Evolutionary conservation across 2,113 vertebrate species (phyloP), one percentile per base, ranked within the genome.

Genomic region (Arenaria interpres): DNA sequence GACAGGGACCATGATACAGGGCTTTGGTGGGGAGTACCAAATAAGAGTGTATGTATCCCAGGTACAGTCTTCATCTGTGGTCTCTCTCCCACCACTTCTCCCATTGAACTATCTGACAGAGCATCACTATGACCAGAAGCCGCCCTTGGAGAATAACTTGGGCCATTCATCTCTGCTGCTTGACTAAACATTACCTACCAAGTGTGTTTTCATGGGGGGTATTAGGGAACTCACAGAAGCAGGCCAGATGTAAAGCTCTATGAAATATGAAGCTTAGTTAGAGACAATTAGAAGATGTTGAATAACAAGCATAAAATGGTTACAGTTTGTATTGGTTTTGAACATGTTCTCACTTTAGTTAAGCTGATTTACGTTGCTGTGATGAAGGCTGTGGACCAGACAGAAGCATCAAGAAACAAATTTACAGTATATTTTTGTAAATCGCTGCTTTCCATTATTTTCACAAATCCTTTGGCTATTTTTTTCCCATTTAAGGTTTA

Each of bases 91-190:
- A 67, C 10, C 20, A 7, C 28, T 46, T 73, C 4, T 43, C 12
- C 18, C 21, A n/a, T 2, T 68, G 68, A 62, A 46, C 28, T 60
- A 27, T 32, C 4, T 4, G 2, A 10, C 0, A 6, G 37, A 74
- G 39, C 60, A 51, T 43, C 24, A 41, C 60, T 53, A 28, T 7
- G 37, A 62, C 4, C 51, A 67, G 24, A 6, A 17, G 18, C 10
- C 19, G 24, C 28, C 24, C 17, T 48, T 22, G 14, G 24, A 12
- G 62, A 56, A 32, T 48, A 25, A 35, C 21, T 54, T 33, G 18
- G n/a, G n/a, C 9, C 53, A 62, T n/a, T 10, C 28, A 48, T 16
- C 10, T 68, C n/a, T 74, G n/a, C 45, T 41, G 30, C 24, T 60
- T 39, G 46, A 35, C 13, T 41, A 22, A 75, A 81, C 2, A 14